Conservation (phyloP, 2,888 invertebrate species). For the Syritta pipiens region DNA sequence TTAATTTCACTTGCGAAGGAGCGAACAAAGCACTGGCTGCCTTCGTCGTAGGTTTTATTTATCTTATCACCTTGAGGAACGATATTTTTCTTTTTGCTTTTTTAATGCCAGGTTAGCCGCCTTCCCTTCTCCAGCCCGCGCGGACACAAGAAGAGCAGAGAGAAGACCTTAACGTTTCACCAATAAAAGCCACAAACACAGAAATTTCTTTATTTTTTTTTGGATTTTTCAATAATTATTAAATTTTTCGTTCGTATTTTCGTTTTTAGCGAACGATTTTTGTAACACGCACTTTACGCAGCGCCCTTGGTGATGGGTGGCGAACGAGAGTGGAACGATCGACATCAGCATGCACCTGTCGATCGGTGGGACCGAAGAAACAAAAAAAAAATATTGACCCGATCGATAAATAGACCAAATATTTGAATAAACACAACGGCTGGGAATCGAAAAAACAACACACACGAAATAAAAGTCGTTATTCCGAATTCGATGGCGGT, state of each 20-base stretch:
- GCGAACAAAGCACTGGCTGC: not conserved
- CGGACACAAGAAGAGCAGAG: slow-evolving; percentile 6
- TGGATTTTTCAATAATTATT: slow-evolving; percentile 9
- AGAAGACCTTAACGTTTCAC: slow-evolving; percentile 11
- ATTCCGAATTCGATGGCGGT: not conserved
- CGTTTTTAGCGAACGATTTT: not conserved
- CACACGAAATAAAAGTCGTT: not conserved
- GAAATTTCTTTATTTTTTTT: slow-evolving; percentile 15
- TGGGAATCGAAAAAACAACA: no score
- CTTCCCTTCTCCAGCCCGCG: no score
- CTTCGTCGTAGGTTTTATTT: slow-evolving; percentile 35
- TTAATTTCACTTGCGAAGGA: slow-evolving; percentile 36
- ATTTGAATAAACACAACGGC: slow-evolving; percentile 49
- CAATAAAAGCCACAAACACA: slow-evolving; percentile 8
- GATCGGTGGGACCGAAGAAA: slow-evolving; percentile 2
- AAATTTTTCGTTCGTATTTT: not conserved
- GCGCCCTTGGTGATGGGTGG: not conserved
- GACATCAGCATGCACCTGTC: slow-evolving; percentile 43
- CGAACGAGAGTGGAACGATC: no score
- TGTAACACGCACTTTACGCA: slow-evolving; percentile 6
- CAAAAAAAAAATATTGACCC: slow-evolving; percentile 46
- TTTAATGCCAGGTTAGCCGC: slow-evolving; percentile 24
- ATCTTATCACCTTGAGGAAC: slow-evolving; percentile 57
- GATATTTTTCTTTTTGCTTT: slow-evolving; percentile 12
- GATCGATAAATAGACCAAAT: slow-evolving; percentile 37